Conservation (phyloP, 2,797 vertebrate species). For the Enteromius trimaculatus region DNA sequence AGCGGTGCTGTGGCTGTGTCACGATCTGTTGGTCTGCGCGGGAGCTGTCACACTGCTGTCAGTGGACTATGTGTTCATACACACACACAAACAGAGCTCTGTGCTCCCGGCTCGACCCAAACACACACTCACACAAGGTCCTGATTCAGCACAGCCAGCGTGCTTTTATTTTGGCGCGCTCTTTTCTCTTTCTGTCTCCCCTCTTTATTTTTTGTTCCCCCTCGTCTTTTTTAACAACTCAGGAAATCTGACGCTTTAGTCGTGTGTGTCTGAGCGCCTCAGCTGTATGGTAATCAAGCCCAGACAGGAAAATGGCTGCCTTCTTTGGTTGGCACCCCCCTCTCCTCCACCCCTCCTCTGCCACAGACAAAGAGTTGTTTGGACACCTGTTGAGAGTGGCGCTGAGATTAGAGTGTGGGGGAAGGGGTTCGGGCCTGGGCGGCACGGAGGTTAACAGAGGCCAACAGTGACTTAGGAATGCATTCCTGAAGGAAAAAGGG, state of each 20-base stretch:
- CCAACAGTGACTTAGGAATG: slow-evolving; percentile 82
- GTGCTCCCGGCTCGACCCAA: slow-evolving; percentile 23
- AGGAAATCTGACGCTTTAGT: slow-evolving; percentile 78
- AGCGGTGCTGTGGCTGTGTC: slow-evolving; percentile 56
- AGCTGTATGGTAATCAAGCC: slow-evolving; percentile 93
- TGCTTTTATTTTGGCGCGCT: slow-evolving; percentile 74
- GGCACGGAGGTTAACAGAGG: slow-evolving; percentile 80
- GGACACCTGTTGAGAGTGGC: slow-evolving; percentile 88
- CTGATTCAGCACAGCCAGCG: slow-evolving; percentile 67
- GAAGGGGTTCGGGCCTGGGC: slow-evolving; percentile 62
- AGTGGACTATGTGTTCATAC: slow-evolving; percentile 46
- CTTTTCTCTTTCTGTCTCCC: slow-evolving; percentile 67
- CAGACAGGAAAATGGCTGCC: slow-evolving; percentile 83
- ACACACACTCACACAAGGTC: slow-evolving; percentile 50
- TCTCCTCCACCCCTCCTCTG: slow-evolving; percentile 66
- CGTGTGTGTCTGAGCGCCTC: slow-evolving; percentile 75
- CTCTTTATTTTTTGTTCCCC: slow-evolving; percentile 64
- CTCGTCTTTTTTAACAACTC: slow-evolving; percentile 72
- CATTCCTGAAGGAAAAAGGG: slow-evolving; percentile 80
- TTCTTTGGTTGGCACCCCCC: slow-evolving; percentile 76
- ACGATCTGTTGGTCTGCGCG: slow-evolving; percentile 32
- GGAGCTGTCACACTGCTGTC: slow-evolving; percentile 49
- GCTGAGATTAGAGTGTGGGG: slow-evolving; percentile 81
- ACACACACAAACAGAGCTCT: slow-evolving; percentile 44
- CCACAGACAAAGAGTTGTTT: slow-evolving; percentile 88